Evolutionary conservation across 2,113 vertebrate genomes (phyloP).

Genomic region (Zosterops borbonicus): DNA sequence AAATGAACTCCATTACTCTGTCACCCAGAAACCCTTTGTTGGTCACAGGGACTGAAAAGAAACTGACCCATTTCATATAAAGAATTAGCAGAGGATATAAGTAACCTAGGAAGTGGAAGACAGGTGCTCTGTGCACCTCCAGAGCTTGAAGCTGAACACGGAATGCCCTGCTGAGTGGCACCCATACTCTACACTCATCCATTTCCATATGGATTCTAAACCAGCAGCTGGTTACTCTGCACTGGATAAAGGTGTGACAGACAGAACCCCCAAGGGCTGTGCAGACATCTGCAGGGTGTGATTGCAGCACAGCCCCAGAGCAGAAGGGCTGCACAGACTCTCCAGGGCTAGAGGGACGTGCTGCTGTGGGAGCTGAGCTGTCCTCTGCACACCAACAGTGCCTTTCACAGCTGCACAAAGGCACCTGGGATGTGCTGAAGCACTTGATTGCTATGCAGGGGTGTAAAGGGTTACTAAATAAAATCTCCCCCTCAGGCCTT

Average conservation of each 20-base stretch:
- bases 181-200: not conserved
- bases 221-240: not conserved
- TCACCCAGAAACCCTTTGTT: not conserved
- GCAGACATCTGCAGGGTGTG: not conserved
- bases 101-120: not conserved
- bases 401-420: not conserved
- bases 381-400: not conserved
- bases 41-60: not conserved
- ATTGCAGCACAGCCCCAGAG: not conserved
- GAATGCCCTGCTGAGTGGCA: not conserved
- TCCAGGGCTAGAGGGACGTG: not conserved
- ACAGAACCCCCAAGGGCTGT: not conserved
- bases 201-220: not conserved
- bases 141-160: not conserved
- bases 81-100: not conserved
- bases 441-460: not conserved
- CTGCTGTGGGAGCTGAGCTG: not conserved
- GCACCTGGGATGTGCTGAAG: not conserved
- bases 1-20: not conserved
- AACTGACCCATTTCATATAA: not conserved
- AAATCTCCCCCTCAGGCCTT: slow-evolving; percentile 16
- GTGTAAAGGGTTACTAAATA: slow-evolving; percentile 9
- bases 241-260: not conserved
- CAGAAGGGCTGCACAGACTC: not conserved
- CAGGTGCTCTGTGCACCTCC: not conserved